Conservation (phyloP, 2,888 invertebrate species). For the Ophraella communa region DNA sequence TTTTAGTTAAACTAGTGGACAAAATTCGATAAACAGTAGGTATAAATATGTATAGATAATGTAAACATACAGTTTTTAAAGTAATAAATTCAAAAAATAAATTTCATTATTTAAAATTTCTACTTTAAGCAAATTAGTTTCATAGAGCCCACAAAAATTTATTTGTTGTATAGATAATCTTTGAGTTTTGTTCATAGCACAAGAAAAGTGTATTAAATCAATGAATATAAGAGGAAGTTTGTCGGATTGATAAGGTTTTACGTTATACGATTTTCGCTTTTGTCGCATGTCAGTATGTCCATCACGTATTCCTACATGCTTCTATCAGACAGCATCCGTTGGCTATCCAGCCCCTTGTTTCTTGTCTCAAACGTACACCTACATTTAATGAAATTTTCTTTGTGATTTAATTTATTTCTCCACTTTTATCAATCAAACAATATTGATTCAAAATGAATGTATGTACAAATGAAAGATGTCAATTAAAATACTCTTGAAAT, state of each 20-base stretch:
- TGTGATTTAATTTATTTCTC: neutral
- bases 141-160: no score
- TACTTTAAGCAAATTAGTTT: no score
- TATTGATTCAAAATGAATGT: no score
- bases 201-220: constrained; percentile 43
- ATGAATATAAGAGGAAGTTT: constrained; percentile 47
- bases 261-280: constrained; percentile 41
- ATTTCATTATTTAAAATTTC: no score
- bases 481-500: no score
- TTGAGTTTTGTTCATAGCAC: neutral
- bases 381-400: constrained; percentile 11
- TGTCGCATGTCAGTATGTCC: constrained; percentile 56
- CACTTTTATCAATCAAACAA: neutral
- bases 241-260: constrained; percentile 43
- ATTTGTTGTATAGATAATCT: no score
- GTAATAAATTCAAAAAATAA: no score
- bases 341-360: constrained; percentile 27
- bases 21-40: no score
- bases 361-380: neutral
- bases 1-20: no score
- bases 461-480: no score
- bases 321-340: constrained; percentile 31
- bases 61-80: no score
- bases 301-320: constrained; percentile 53
- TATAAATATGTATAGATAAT: no score